phyloP scores from a whole-genome alignment of 2,113 vertebrate genomes.

The Hassar affinis region DNA sequence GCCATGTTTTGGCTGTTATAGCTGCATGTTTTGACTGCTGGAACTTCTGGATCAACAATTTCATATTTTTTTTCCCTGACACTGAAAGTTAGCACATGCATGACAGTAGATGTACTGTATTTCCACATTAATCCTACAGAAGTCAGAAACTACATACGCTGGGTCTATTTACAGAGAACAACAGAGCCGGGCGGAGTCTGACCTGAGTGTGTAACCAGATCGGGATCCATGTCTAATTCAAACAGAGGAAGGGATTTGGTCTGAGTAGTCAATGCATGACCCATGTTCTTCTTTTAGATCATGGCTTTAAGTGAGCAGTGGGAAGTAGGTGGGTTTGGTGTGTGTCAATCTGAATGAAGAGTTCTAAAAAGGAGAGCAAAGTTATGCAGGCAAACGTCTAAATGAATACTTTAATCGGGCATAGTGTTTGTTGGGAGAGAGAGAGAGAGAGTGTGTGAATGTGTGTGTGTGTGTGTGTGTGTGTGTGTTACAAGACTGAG shows the following conservation, averaged over 20 bases:
- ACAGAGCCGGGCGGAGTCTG: not conserved
- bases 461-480: slow-evolving; percentile 49
- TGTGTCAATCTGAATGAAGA: slow-evolving; percentile 30
- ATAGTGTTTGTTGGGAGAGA: not conserved
- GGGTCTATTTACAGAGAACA: not conserved
- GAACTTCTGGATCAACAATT: not conserved
- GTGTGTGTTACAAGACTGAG: slow-evolving; percentile 49
- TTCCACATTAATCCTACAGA: not conserved
- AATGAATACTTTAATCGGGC: slow-evolving; percentile 14
- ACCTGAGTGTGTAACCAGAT: slow-evolving; percentile 52
- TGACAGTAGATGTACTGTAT: not conserved
- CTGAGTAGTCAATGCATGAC: slow-evolving; percentile 36
- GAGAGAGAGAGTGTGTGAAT: slow-evolving; percentile 9
- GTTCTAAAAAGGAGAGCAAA: not conserved
- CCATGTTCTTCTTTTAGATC: slow-evolving; percentile 9
- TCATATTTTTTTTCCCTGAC: not conserved
- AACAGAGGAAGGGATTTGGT: slow-evolving; percentile 46
- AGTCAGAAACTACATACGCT: not conserved
- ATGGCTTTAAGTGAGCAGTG: not conserved
- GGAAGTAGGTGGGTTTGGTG: slow-evolving; percentile 39
- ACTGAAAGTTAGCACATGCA: slow-evolving; percentile 28
- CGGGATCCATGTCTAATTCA: slow-evolving; percentile 32
- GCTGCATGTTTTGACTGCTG: not conserved
- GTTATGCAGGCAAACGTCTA: slow-evolving; percentile 28
- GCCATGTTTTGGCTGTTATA: not conserved